Conservation (phyloP, 1,140 invertebrate genomes). For the Phenacoccus solenopsis region DNA sequence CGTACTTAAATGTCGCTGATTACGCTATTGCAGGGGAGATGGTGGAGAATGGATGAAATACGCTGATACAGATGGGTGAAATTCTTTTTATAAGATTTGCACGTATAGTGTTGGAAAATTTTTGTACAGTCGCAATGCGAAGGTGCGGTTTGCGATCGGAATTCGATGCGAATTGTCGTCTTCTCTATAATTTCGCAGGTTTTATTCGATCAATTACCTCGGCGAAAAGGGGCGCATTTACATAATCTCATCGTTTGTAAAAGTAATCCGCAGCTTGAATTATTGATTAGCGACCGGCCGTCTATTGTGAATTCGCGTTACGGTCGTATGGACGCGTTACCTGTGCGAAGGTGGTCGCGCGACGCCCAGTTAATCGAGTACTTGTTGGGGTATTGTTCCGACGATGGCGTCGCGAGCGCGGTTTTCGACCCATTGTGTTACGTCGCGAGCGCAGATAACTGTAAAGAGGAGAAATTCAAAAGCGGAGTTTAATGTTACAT, state of each 20-base stretch:
- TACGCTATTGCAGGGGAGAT: background rate
- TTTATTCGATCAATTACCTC: background rate
- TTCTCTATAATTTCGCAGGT: no score
- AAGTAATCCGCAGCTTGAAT: no score
- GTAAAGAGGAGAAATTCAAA: background rate
- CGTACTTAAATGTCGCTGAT: background rate
- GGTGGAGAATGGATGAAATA: background rate
- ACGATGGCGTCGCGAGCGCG: background rate
- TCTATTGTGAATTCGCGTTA: background rate
- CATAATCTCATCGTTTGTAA: no score
- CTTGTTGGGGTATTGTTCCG: background rate
- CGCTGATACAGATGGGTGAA: background rate
- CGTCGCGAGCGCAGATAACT: background rate
- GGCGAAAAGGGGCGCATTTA: background rate
- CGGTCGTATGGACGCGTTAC: background rate
- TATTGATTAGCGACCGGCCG: no score
- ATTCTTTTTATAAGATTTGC: background rate
- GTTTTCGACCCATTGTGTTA: background rate
- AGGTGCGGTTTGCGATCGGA: no score
- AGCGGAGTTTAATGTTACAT: conserved; percentile 1
- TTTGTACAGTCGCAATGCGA: no score
- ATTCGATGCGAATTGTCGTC: no score
- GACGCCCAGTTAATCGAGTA: background rate
- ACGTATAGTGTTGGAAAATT: no score
- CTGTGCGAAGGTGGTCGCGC: background rate